These are phyloP conservation scores for Babylonia areolata DNA, from an alignment of 1,140 invertebrate species.

Conservation along the genomic window DNA sequence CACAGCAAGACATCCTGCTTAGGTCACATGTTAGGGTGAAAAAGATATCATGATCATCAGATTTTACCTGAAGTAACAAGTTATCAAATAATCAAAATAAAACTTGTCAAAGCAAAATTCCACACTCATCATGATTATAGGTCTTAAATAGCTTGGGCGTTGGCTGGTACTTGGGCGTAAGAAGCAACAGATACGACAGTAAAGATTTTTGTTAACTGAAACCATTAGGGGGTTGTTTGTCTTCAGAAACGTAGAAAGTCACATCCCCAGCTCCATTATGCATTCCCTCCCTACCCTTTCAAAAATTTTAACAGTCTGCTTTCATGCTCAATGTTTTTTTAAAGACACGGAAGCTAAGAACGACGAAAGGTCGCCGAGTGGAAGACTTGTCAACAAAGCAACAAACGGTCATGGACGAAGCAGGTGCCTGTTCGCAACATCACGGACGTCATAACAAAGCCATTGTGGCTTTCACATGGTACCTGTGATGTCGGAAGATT, in stretches of 20 bases:
- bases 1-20: too few species aligned
- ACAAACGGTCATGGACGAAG: neutral
- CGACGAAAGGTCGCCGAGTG: neutral
- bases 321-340: neutral
- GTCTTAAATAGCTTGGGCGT: neutral
- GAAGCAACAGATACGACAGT: neutral
- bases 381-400: neutral
- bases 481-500: slow-evolving; percentile 70
- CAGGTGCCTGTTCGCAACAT: neutral
- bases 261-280: too few species aligned
- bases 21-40: too few species aligned
- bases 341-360: neutral
- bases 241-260: neutral
- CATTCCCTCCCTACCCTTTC: too few species aligned
- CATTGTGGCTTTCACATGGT: neutral
- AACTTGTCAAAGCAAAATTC: neutral
- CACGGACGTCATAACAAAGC: neutral
- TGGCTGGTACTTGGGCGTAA: neutral
- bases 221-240: neutral
- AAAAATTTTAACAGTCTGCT: neutral
- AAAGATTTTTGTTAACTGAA: neutral
- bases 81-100: too few species aligned
- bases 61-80: too few species aligned
- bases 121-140: neutral
- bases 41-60: too few species aligned